Percentiles rank a stretch among this genome's conserved stretches.
phyloP scores from a whole-genome alignment of 35 echinoderm and acorn worm genomes.

The Ophioderma brevispina region DNA sequence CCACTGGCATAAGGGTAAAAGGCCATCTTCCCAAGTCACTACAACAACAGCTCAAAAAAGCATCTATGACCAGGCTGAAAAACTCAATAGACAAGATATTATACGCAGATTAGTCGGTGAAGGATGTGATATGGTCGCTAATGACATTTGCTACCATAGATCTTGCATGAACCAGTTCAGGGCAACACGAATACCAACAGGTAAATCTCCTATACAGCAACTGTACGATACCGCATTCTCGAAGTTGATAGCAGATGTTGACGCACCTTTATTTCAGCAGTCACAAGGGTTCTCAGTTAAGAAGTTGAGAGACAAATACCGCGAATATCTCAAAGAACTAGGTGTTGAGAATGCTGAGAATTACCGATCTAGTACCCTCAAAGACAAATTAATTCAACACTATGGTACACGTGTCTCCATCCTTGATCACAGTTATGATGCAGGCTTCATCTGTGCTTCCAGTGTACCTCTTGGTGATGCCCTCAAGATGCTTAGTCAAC shows the following conservation, averaged over 20 bases:
- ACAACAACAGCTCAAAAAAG: too few relatives aligned
- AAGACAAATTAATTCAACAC: not conserved
- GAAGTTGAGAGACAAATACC: not conserved
- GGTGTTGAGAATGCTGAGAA: constrained; percentile 1
- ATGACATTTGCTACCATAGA: too few relatives aligned
- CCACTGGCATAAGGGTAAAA: too few relatives aligned
- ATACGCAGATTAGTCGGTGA: too few relatives aligned
- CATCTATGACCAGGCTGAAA: too few relatives aligned
- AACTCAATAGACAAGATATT: too few relatives aligned
- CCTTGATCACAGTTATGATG: not conserved
- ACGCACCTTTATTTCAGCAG: not conserved
- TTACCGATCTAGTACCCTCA: not conserved
- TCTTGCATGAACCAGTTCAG: too few relatives aligned
- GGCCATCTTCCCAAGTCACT: too few relatives aligned
- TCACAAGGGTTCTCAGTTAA: not conserved
- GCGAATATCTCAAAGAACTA: not conserved
- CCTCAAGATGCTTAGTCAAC: not conserved
- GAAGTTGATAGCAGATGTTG: not conserved
- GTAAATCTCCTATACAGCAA: too few relatives aligned
- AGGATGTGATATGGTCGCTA: too few relatives aligned
- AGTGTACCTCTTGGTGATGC: not conserved
- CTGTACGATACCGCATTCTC: not conserved
- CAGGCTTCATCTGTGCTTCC: constrained; percentile 19
- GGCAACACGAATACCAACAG: too few relatives aligned
- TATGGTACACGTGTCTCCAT: constrained; percentile 1